Conservation (phyloP, 2,888 invertebrate species). For the Empis livida region DNA sequence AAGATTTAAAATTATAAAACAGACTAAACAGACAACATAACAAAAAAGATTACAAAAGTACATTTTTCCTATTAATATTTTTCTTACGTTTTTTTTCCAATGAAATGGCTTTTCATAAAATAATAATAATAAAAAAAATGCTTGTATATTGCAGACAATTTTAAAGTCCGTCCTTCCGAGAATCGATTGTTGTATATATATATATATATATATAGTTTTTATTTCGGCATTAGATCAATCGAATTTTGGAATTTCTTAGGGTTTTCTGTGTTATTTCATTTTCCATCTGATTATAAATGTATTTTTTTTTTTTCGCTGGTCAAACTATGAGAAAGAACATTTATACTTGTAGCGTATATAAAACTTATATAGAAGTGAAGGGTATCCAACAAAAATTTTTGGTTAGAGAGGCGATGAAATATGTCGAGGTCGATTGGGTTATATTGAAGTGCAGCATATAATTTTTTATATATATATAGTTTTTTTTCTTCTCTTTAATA, state of each 20-base stretch:
- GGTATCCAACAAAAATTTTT: not conserved
- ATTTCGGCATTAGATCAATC: conserved; percentile 10
- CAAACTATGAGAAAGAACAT: not conserved
- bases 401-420: conserved; percentile 1
- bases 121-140: not conserved
- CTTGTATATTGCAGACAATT: not conserved
- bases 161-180: conserved; percentile 4
- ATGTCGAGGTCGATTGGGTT: conserved; percentile 1
- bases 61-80: too few species aligned
- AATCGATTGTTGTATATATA: not conserved
- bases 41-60: too few species aligned
- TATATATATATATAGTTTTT: not conserved
- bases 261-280: not conserved
- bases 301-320: not conserved
- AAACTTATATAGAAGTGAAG: not conserved
- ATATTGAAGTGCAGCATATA: not conserved
- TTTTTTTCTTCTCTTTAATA: too few species aligned
- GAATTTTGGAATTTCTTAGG: conserved; percentile 1
- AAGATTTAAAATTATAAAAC: too few species aligned
- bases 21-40: too few species aligned
- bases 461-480: too few species aligned
- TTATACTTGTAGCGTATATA: not conserved
- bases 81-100: too few species aligned
- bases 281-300: not conserved
- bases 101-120: not conserved